Conservation (phyloP, 2,888 invertebrate species). For the Suillia variegata region DNA sequence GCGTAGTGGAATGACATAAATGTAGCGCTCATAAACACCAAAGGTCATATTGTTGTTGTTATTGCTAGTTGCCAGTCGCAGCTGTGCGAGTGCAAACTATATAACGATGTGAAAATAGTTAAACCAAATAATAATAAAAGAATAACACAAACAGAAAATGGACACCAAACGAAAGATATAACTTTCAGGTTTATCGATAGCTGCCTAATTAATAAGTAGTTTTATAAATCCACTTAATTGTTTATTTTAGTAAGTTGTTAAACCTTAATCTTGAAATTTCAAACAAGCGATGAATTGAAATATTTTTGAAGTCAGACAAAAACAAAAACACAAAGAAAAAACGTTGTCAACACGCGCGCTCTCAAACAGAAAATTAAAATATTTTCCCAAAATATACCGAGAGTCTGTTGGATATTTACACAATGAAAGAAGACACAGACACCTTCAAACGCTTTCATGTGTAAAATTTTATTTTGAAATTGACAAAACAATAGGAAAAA, state of each 20-base stretch:
- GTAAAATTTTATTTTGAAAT: constrained; percentile 3
- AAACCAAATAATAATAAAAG: too few relatives aligned
- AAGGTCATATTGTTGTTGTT: background rate
- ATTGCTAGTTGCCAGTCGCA: background rate
- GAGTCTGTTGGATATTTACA: background rate
- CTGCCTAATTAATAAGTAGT: too few relatives aligned
- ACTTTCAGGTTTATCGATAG: too few relatives aligned
- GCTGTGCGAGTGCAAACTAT: background rate
- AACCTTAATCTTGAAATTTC: constrained; percentile 36
- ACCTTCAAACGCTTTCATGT: constrained; percentile 9
- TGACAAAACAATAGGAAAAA: background rate
- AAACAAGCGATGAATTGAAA: constrained; percentile 36
- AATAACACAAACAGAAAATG: too few relatives aligned
- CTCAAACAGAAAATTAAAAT: background rate
- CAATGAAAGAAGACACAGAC: background rate
- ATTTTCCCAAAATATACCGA: background rate
- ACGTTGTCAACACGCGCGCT: constrained; percentile 2
- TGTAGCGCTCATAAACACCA: too few relatives aligned
- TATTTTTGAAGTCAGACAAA: constrained; percentile 31
- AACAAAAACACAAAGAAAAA: background rate
- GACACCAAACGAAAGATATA: too few relatives aligned
- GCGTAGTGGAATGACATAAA: too few relatives aligned
- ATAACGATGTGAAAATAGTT: too few relatives aligned
- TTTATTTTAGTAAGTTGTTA: too few relatives aligned
- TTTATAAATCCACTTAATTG: too few relatives aligned